These are phyloP conservation scores for Conus canariensis DNA, from an alignment of 2,888 invertebrate genomes.

Conservation along the genomic window DNA sequence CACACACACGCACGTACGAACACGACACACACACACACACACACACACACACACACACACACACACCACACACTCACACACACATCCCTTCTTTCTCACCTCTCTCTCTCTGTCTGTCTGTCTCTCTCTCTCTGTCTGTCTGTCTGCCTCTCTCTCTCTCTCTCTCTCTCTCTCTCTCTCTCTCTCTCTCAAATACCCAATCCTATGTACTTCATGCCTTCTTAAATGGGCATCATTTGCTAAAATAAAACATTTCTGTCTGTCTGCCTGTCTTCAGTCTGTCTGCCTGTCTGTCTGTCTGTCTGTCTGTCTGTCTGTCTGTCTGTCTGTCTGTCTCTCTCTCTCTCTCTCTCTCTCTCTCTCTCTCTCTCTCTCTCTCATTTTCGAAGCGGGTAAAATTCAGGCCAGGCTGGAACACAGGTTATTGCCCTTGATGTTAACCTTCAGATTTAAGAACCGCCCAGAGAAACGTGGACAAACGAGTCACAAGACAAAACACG, in stretches of 20 bases:
- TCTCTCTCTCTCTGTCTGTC: not conserved
- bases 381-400: too few species aligned
- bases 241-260: too few species aligned
- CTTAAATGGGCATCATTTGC: too few species aligned
- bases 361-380: not conserved
- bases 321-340: not conserved
- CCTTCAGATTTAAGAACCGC: too few species aligned
- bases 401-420: too few species aligned
- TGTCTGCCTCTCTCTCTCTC: not conserved
- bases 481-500: too few species aligned
- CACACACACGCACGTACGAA: not conserved
- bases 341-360: not conserved
- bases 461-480: too few species aligned
- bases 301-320: slow-evolving; percentile 2
- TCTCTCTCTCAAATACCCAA: not conserved
- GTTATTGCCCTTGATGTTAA: too few species aligned
- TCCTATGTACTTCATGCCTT: not conserved
- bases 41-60: not conserved
- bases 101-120: too few species aligned
- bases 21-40: not conserved
- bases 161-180: not conserved
- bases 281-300: slow-evolving; percentile 1
- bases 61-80: too few species aligned
- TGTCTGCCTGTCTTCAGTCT: too few species aligned
- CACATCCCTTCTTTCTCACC: too few species aligned